A percentile compares a stretch with the other conserved stretches of the same genome.
These are phyloP conservation scores for Lacerta viridis DNA, from an alignment of 2,797 vertebrate genomes.

Conservation along the genomic window DNA sequence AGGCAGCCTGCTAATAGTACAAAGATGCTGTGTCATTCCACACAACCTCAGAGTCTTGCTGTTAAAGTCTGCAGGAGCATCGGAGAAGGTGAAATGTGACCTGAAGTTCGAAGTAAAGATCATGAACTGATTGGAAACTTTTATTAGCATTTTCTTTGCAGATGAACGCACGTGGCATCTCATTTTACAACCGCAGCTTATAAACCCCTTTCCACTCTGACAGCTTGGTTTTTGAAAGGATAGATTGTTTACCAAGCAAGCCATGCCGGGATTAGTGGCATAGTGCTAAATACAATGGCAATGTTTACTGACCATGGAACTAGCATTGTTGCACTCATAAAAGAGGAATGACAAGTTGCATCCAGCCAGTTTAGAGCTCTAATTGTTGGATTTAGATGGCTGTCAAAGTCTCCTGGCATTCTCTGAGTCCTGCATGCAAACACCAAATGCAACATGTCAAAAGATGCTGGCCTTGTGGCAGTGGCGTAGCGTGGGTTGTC, in stretches of 20 bases:
- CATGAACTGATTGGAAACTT: conserved; percentile 18
- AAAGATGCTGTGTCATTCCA: accelerated
- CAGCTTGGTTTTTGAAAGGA: neutral
- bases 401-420: neutral
- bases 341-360: conserved; percentile 2
- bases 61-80: conserved; percentile 1
- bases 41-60: neutral
- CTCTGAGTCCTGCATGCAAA: neutral
- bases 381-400: neutral
- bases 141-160: conserved; percentile 1
- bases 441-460: neutral
- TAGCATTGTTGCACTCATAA: conserved; percentile 11
- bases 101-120: conserved; percentile 44
- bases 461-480: neutral
- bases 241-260: conserved; percentile 21
- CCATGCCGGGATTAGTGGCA: neutral
- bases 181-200: neutral
- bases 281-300: neutral
- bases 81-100: conserved; percentile 12
- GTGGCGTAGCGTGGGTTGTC: too few relatives aligned
- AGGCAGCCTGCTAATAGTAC: neutral
- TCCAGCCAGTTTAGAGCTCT: neutral
- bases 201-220: conserved; percentile 23
- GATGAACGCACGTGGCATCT: neutral
- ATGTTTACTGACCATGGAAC: conserved; percentile 4